A percentile compares a stretch with the other conserved stretches of the same genome.
Conservation (phyloP, 2,888 invertebrate genomes). For the Lepetodrilus schrolli region DNA sequence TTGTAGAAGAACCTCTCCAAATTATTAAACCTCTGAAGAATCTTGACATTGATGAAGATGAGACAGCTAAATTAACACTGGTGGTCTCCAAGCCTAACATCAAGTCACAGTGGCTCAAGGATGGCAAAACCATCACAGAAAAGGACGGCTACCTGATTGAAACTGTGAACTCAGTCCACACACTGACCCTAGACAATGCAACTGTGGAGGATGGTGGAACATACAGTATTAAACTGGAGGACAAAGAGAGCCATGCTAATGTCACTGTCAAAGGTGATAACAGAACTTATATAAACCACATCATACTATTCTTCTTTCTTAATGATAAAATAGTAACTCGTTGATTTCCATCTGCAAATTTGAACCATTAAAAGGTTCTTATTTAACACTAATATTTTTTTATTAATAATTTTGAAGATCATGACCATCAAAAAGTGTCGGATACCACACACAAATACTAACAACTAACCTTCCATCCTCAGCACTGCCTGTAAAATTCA, state of each 20-base stretch:
- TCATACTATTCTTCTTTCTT: too few relatives aligned
- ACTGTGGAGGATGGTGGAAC: slow-evolving; percentile 64
- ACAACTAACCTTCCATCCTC: neutral
- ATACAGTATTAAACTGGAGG: slow-evolving; percentile 62
- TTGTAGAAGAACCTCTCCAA: slow-evolving; percentile 60
- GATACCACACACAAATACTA: too few relatives aligned
- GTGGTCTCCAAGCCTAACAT: slow-evolving; percentile 97
- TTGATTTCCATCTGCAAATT: too few relatives aligned
- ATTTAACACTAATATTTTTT: too few relatives aligned
- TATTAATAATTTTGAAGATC: too few relatives aligned
- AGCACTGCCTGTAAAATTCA: slow-evolving; percentile 63
- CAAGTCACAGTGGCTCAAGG: slow-evolving; percentile 89
- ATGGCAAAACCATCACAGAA: slow-evolving; percentile 85
- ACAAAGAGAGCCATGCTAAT: slow-evolving; percentile 53
- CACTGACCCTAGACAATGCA: slow-evolving; percentile 61
- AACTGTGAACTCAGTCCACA: slow-evolving; percentile 80
- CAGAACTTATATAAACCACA: too few relatives aligned
- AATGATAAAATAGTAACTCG: too few relatives aligned
- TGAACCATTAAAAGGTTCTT: too few relatives aligned
- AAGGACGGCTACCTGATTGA: slow-evolving; percentile 87
- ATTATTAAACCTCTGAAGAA: slow-evolving; percentile 58
- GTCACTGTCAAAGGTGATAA: slow-evolving; percentile 58
- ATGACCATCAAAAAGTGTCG: too few relatives aligned
- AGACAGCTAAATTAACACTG: slow-evolving; percentile 86
- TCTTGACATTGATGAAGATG: slow-evolving; percentile 50